phyloP scores from a whole-genome alignment of 2,888 invertebrate genomes.

The Luffia ferchaultella region DNA sequence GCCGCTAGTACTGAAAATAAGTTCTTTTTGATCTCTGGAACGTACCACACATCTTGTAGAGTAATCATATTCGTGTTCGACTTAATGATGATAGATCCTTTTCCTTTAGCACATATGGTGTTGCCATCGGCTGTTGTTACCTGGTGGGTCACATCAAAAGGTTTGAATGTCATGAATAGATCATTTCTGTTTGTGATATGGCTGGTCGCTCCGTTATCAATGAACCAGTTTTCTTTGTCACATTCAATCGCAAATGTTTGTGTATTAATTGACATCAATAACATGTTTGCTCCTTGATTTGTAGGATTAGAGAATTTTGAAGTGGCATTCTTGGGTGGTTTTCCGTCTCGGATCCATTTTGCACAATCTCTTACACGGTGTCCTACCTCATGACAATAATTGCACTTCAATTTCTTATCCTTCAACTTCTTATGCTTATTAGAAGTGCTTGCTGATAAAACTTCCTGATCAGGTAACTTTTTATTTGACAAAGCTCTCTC shows the following conservation, averaged over 20 bases:
- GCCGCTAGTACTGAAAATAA: background rate
- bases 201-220: background rate
- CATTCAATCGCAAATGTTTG: too few relatives aligned
- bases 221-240: background rate
- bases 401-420: background rate
- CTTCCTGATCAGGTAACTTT: background rate
- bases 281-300: background rate
- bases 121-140: background rate
- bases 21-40: background rate
- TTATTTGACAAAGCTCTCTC: slow-evolving; percentile 4
- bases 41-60: background rate
- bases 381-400: background rate
- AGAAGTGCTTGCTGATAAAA: background rate
- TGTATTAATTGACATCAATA: background rate
- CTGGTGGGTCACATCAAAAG: too few relatives aligned
- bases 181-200: background rate
- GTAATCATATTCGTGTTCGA: background rate
- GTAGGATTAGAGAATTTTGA: background rate
- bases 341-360: background rate
- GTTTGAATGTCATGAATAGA: too few relatives aligned
- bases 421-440: background rate
- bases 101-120: background rate
- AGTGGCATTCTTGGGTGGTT: background rate
- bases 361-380: background rate
- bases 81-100: background rate